These are phyloP conservation scores for Myiothlypis coronata DNA, from an alignment of 2,797 vertebrate genomes.

Conservation along the genomic window DNA sequence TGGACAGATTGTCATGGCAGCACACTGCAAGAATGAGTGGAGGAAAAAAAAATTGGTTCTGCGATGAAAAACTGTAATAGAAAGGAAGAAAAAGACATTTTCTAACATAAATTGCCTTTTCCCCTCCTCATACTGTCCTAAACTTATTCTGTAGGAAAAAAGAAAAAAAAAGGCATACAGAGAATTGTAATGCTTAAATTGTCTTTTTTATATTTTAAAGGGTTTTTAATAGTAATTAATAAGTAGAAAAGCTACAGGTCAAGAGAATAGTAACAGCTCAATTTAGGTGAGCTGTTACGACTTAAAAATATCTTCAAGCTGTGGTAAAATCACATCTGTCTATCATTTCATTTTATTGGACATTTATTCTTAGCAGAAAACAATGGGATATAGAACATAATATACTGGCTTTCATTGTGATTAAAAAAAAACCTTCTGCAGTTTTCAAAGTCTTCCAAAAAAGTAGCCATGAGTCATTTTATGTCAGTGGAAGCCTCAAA, in stretches of 20 bases:
- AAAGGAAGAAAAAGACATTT: conserved; percentile 1
- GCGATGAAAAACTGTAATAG: not conserved
- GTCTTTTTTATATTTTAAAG: not conserved
- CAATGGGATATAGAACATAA: not conserved
- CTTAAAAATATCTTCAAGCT: conserved; percentile 50
- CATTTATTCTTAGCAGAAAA: conserved; percentile 31
- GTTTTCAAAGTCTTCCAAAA: not conserved
- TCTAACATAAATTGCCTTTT: conserved; percentile 13
- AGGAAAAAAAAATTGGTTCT: not conserved
- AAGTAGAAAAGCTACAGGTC: not conserved
- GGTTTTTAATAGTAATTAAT: not conserved
- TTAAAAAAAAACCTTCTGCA: not conserved
- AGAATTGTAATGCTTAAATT: not conserved
- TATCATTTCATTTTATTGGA: conserved; percentile 43
- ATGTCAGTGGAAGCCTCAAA: not conserved
- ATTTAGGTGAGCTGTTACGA: conserved; percentile 7
- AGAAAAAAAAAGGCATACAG: not conserved
- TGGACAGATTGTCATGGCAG: conserved; percentile 16
- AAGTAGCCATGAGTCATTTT: not conserved
- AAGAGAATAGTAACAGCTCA: conserved; percentile 43
- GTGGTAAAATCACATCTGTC: conserved; percentile 25
- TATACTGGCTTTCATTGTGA: not conserved
- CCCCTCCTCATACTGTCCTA: not conserved
- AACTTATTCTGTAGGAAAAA: not conserved
- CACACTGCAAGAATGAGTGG: not conserved